phyloP scores from a whole-genome alignment of 2,888 invertebrate species.

The Callimorpha dominula region DNA sequence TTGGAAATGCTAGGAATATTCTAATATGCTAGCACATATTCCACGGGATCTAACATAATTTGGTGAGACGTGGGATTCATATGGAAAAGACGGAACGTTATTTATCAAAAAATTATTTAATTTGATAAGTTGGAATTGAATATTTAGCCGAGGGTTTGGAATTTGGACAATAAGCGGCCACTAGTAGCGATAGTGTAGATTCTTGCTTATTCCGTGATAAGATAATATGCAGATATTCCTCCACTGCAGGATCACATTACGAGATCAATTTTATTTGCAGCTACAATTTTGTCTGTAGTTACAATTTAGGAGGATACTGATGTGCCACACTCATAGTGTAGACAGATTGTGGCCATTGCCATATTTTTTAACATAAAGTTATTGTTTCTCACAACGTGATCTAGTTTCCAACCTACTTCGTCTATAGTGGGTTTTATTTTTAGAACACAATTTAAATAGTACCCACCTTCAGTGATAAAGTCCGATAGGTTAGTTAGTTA shows the following conservation, averaged over 20 bases:
- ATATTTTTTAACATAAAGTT: neutral
- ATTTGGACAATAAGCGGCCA: too few species aligned
- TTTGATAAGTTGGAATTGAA: neutral
- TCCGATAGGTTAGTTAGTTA: slow-evolving; percentile 44
- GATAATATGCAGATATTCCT: too few species aligned
- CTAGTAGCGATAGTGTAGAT: neutral
- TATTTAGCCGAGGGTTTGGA: neutral
- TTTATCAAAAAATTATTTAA: neutral
- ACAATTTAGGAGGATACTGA: too few species aligned
- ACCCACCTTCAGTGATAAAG: neutral
- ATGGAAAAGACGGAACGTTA: neutral
- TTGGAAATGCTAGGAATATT: neutral
- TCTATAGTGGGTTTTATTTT: neutral
- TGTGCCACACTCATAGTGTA: neutral
- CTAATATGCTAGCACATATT: neutral
- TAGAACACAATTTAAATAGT: neutral
- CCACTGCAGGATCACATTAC: too few species aligned
- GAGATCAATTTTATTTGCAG: too few species aligned
- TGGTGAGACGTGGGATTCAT: neutral
- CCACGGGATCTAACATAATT: neutral
- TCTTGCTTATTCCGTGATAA: neutral
- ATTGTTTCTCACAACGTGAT: neutral
- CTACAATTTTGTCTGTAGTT: too few species aligned
- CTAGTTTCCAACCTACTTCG: neutral
- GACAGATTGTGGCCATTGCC: neutral